Percentiles rank a stretch among this genome's conserved stretches.
Evolutionary conservation across 2,888 invertebrate species (phyloP).

Genomic region (Galerucella calmariensis): DNA sequence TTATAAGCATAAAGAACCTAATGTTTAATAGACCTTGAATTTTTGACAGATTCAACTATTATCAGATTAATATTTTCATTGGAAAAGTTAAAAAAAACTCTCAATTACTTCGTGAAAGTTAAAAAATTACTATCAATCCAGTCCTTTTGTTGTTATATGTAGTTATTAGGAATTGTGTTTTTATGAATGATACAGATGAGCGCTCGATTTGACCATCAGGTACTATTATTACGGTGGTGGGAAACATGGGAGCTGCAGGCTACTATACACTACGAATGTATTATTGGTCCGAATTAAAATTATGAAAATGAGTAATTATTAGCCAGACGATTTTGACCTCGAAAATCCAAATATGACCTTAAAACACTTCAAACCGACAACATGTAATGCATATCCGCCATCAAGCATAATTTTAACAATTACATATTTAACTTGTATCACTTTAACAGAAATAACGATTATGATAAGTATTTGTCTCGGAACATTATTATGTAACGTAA

Average conservation of each 20-base stretch:
- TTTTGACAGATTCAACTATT: no score
- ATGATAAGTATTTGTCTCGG: conserved; percentile 28
- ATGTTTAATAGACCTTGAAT: no score
- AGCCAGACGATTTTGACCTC: conserved; percentile 46
- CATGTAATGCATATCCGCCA: conserved; percentile 40
- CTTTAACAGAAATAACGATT: conserved; percentile 35
- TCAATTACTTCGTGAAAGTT: no score
- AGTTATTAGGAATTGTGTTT: background rate
- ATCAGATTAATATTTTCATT: no score
- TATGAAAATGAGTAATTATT: conserved; percentile 48
- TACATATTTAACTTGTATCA: conserved; percentile 38
- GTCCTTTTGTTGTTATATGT: background rate
- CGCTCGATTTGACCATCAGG: background rate
- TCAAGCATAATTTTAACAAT: conserved; percentile 43
- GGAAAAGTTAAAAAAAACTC: no score
- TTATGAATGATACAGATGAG: background rate
- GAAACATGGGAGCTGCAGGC: background rate
- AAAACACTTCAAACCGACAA: conserved; percentile 36
- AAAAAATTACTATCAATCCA: background rate
- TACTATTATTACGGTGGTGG: background rate
- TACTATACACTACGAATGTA: conserved; percentile 1
- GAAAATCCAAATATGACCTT: conserved; percentile 49
- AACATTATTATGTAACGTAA: conserved; percentile 31
- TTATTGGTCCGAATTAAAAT: conserved; percentile 36
- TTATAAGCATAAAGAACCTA: no score